Evolutionary conservation across 2,888 invertebrate genomes (phyloP).

Genomic region (Kuschelorhynchus macadamiae): DNA sequence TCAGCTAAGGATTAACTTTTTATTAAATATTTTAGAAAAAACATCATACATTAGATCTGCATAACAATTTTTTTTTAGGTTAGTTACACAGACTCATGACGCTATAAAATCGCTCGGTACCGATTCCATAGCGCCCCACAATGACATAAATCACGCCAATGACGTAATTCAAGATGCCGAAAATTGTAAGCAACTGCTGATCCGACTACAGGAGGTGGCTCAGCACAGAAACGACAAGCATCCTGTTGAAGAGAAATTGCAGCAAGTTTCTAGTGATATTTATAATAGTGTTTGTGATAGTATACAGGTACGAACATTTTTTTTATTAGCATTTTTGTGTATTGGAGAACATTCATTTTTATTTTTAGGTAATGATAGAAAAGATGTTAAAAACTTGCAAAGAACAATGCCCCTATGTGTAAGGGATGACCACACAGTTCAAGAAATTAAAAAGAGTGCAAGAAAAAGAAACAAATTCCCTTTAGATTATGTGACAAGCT

Average conservation of each 20-base stretch:
- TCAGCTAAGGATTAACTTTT: no score
- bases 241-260: conserved; percentile 76
- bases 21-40: no score
- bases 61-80: conserved; percentile 55
- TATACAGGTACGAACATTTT: conserved; percentile 73
- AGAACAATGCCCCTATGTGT: conserved; percentile 83
- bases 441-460: conserved; percentile 78
- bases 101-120: conserved; percentile 76
- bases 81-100: conserved; percentile 85
- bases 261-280: conserved; percentile 75
- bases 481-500: conserved; percentile 79
- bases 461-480: conserved; percentile 78
- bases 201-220: conserved; percentile 82
- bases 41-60: no score
- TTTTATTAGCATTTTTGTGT: neutral
- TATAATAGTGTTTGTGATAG: conserved; percentile 75
- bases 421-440: conserved; percentile 77
- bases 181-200: conserved; percentile 83
- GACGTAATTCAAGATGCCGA: conserved; percentile 84
- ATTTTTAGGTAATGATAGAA: conserved; percentile 76
- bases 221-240: conserved; percentile 74
- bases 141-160: conserved; percentile 76
- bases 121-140: conserved; percentile 72
- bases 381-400: conserved; percentile 83
- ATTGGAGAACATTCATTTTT: no score